These are phyloP conservation scores for Metopolophium dirhodum DNA, from an alignment of 1,140 invertebrate species.

Conservation along the genomic window DNA sequence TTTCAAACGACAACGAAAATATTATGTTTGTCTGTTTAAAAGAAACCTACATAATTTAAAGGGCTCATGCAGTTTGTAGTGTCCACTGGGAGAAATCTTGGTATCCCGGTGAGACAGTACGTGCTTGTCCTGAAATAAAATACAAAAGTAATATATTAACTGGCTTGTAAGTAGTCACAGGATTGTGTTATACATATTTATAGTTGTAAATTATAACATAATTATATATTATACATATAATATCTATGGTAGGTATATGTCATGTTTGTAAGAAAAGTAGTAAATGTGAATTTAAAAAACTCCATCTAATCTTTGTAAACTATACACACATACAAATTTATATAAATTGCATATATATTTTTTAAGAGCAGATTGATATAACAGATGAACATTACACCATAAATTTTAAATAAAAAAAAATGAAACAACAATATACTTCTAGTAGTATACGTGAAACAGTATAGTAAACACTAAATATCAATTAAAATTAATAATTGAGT, in stretches of 20 bases:
- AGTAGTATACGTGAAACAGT: neutral
- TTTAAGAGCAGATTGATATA: neutral
- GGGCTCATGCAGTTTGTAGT: neutral
- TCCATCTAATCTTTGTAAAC: no score
- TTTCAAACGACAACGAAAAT: neutral
- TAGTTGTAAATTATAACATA: neutral
- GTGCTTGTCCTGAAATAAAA: slow-evolving; percentile 4
- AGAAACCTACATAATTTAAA: slow-evolving; percentile 3
- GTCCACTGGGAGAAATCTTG: neutral
- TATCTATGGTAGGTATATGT: neutral
- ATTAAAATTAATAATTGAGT: neutral
- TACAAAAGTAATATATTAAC: neutral
- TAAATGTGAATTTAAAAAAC: neutral
- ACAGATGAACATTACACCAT: neutral
- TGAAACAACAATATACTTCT: neutral
- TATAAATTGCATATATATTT: neutral
- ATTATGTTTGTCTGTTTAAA: slow-evolving; percentile 5
- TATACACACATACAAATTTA: neutral
- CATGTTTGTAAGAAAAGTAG: neutral
- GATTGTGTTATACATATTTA: neutral
- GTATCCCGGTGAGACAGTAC: neutral
- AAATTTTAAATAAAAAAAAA: neutral
- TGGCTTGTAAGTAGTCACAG: neutral
- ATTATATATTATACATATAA: neutral
- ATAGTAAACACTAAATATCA: neutral